These are phyloP conservation scores for Lepus townsendii DNA, from an alignment of 2,797 vertebrate species.

Conservation along the genomic window DNA sequence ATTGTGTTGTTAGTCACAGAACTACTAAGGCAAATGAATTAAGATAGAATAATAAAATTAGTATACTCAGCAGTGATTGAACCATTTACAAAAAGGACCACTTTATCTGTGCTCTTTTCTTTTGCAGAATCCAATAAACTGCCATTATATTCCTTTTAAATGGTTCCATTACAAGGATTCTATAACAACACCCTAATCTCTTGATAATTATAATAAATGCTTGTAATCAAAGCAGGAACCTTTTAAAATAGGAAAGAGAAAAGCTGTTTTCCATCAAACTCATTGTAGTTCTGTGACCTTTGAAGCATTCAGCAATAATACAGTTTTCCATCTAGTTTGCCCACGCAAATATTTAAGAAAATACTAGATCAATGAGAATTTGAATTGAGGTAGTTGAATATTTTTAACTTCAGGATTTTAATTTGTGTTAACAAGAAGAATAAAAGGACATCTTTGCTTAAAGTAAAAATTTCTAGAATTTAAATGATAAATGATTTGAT, in stretches of 20 bases:
- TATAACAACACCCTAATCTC: constrained; percentile 91
- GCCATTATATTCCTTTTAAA: constrained; percentile 95
- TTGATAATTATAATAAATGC: constrained; percentile 98
- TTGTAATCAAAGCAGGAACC: constrained; percentile 94
- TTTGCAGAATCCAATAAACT: constrained; percentile 96
- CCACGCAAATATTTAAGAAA: constrained; percentile 85
- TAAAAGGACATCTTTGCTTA: constrained; percentile 81
- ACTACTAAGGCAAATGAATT: constrained; percentile 71
- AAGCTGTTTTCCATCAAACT: constrained; percentile 94
- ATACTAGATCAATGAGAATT: constrained; percentile 83
- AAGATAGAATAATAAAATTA: constrained; percentile 83
- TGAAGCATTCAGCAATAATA: constrained; percentile 83
- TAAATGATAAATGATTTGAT: constrained; percentile 74
- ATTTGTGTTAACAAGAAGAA: constrained; percentile 82
- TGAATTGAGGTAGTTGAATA: constrained; percentile 81
- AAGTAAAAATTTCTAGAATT: constrained; percentile 74
- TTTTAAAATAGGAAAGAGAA: constrained; percentile 90
- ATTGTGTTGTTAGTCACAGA: constrained; percentile 65
- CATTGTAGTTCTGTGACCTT: constrained; percentile 86
- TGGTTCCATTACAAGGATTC: constrained; percentile 93
- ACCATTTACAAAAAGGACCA: constrained; percentile 87
- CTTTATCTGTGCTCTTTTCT: constrained; percentile 87
- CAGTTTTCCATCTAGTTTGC: constrained; percentile 80
- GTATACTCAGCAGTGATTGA: constrained; percentile 85
- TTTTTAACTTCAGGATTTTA: constrained; percentile 80